phyloP scores from a whole-genome alignment of 2,888 invertebrate genomes.

The Erpobdella octoculata region DNA sequence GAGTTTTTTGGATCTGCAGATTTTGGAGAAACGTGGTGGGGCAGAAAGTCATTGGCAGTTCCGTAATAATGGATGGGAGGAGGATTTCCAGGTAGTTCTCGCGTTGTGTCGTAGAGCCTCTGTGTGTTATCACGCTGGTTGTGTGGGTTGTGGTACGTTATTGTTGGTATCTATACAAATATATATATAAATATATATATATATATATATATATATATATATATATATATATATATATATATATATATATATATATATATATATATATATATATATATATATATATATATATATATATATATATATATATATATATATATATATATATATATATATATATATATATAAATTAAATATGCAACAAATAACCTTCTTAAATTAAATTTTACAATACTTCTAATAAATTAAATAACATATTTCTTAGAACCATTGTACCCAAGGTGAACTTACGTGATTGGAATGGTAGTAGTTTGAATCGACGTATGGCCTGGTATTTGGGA shows the following conservation, averaged over 20 bases:
- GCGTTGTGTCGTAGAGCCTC: background rate
- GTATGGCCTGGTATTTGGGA: background rate
- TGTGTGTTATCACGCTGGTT: background rate
- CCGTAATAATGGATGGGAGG: background rate
- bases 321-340: background rate
- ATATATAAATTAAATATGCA: background rate
- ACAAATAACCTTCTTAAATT: too few relatives aligned
- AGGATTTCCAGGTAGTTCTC: background rate
- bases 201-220: background rate
- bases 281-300: background rate
- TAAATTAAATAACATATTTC: too few relatives aligned
- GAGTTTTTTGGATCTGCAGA: constrained; percentile 7
- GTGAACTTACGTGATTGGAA: background rate
- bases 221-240: background rate
- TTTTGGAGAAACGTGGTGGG: background rate
- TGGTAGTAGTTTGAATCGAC: background rate
- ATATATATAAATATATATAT: background rate
- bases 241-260: background rate
- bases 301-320: background rate
- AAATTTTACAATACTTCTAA: too few relatives aligned
- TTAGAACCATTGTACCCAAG: too few relatives aligned
- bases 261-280: background rate
- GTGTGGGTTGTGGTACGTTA: background rate
- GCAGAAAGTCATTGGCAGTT: background rate
- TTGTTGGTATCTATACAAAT: background rate